Base-by-base conservation (phyloP, 1,140 invertebrate genomes). In the Psilanteris sp. region DNA sequence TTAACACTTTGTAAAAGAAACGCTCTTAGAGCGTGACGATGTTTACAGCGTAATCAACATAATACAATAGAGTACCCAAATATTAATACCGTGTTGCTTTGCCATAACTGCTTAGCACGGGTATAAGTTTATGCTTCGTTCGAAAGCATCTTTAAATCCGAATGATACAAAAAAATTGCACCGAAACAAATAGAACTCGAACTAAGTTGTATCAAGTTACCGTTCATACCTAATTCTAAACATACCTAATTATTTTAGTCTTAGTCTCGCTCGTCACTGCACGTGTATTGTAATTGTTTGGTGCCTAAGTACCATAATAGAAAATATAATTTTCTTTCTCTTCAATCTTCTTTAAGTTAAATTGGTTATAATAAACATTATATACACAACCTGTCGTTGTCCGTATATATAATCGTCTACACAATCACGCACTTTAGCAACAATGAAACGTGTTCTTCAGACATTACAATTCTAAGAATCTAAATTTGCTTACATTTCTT, bases 221-320 rank as follows among this genome's bases (percentile, higher is more conserved):
- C 27, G 27, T 9, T 54, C 29, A n/a, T 34, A 10, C 27, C 36
- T 54, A 57, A 68, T 32, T 13, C 36, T 67, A 44, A 48, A 44
- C 24, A 59, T 59, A 44, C 36, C 55, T 59, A 59, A 59, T 43
- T 67, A 67, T 43, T 67, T 68, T 55, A 68, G 50, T 68, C 32
- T 68, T 54, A 70, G 67, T 71, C 67, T 71, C 66, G 54, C 66
- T 59, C 43, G 50, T 68, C 52, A 70, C 54, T 70, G 44, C 67
- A 46, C 54, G 43, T 46, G 16, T 71, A 41, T 59, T 44, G 54
- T 70, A 59, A 70, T 61, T 24, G 54, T 61, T 71, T 48, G 67
- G 44, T 44, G 52, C 44, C 46, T 26, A 27, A 3, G 29, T 57
- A 68, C 43, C 52, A 68, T 50, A 68, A 68, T 68, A 68, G 39